Evolutionary conservation across 1,140 invertebrate species (phyloP).

Genomic region (Palaemon carinicauda): DNA sequence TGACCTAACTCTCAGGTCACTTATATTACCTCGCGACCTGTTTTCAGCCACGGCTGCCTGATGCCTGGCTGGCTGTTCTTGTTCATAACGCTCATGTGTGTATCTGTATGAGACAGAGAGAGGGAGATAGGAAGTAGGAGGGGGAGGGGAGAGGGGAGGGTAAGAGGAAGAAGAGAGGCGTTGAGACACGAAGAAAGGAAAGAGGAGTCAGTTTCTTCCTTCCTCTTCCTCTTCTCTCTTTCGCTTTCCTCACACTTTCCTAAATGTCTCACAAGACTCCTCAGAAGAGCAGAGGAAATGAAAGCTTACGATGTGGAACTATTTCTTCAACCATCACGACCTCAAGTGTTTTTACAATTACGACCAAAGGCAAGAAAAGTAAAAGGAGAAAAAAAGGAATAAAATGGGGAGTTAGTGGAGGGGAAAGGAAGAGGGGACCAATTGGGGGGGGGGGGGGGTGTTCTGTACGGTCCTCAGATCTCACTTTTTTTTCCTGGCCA

Average conservation of each 20-base stretch:
- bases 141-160: not conserved
- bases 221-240: too few relatives aligned
- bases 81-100: not conserved
- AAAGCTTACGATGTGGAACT: too few relatives aligned
- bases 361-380: not conserved
- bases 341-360: too few relatives aligned
- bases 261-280: too few relatives aligned
- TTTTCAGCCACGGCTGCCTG: too few relatives aligned
- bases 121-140: not conserved
- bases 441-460: not conserved
- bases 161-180: not conserved
- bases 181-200: not conserved
- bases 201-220: not conserved
- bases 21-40: too few relatives aligned
- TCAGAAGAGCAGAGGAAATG: too few relatives aligned
- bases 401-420: not conserved
- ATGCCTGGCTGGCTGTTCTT: too few relatives aligned
- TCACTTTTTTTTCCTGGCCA: not conserved
- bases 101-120: not conserved
- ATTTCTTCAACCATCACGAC: too few relatives aligned
- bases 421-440: not conserved
- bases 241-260: too few relatives aligned
- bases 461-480: not conserved
- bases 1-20: too few relatives aligned
- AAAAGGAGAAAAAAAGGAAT: not conserved